Evolutionary conservation across 2,888 invertebrate genomes (phyloP).

Genomic region (Myopa testacea): DNA sequence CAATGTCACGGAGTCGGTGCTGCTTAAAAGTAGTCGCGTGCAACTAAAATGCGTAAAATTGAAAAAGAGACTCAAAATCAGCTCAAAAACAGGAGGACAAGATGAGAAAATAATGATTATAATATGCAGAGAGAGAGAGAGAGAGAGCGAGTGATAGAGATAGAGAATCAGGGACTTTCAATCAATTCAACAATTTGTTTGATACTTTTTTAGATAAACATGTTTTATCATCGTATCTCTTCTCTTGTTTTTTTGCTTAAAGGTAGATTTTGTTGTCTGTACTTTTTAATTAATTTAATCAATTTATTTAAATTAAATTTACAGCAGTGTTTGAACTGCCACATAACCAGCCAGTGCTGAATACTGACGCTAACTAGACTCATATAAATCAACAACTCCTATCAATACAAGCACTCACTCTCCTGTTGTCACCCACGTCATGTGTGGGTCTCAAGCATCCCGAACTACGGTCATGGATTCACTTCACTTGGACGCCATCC

Average conservation of each 20-base stretch:
- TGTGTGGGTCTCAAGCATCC: not conserved
- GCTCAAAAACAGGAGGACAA: too few relatives aligned
- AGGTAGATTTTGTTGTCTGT: too few relatives aligned
- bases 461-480: not conserved
- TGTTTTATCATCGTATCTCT: not conserved
- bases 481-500: not conserved
- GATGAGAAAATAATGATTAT: not conserved
- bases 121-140: not conserved
- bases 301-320: not conserved
- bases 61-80: not conserved
- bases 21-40: slow-evolving; percentile 47
- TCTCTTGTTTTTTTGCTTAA: not conserved
- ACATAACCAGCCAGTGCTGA: not conserved
- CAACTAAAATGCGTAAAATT: slow-evolving; percentile 48
- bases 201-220: too few relatives aligned
- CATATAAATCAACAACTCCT: not conserved
- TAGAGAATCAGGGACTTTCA: not conserved
- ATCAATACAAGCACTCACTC: not conserved
- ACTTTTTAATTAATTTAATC: not conserved
- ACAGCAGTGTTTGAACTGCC: not conserved
- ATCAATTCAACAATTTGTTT: too few relatives aligned
- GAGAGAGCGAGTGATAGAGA: not conserved
- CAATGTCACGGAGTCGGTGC: slow-evolving; percentile 36
- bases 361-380: slow-evolving; percentile 1
- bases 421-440: not conserved